Evolutionary conservation across 2,888 invertebrate genomes (phyloP).

Genomic region (Nudaria mundana): DNA sequence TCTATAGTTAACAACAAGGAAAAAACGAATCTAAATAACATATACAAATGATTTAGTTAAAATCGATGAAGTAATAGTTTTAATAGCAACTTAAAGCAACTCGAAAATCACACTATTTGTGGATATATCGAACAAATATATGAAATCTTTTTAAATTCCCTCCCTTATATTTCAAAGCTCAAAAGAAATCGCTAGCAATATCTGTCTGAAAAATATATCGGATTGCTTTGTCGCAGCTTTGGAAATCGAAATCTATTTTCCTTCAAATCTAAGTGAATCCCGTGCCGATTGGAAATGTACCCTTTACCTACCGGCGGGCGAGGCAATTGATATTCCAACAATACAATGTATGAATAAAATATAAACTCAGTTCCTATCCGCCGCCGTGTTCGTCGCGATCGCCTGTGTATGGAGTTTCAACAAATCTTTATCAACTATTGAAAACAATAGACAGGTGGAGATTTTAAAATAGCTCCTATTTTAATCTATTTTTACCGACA

Average conservation of each 20-base stretch:
- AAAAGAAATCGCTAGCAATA: conserved; percentile 82
- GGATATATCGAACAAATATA: conserved; percentile 66
- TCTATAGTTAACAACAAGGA: too few relatives aligned
- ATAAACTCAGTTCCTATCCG: conserved; percentile 78
- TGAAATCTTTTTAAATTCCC: conserved; percentile 67
- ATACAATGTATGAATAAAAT: conserved; percentile 82
- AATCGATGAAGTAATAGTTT: too few relatives aligned
- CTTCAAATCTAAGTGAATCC: conserved; percentile 82
- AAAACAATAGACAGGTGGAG: conserved; percentile 15
- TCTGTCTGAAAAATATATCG: conserved; percentile 82
- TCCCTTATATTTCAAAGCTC: conserved; percentile 81
- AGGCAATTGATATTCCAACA: conserved; percentile 81
- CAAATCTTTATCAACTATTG: conserved; percentile 48
- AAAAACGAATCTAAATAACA: too few relatives aligned
- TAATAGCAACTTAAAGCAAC: too few relatives aligned
- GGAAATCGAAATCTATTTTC: conserved; percentile 82
- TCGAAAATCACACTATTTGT: too few relatives aligned
- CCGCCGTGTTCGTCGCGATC: conserved; percentile 68
- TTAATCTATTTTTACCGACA: too few relatives aligned
- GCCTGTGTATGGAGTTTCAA: conserved; percentile 63
- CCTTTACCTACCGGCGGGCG: conserved; percentile 81
- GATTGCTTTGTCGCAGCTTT: conserved; percentile 82
- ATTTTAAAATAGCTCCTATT: too few relatives aligned
- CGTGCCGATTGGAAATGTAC: conserved; percentile 81
- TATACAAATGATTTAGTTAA: too few relatives aligned